A percentile compares a stretch with the other conserved stretches of the same genome.
phyloP scores from a whole-genome alignment of 2,113 vertebrate species.

The Neogale vison region DNA sequence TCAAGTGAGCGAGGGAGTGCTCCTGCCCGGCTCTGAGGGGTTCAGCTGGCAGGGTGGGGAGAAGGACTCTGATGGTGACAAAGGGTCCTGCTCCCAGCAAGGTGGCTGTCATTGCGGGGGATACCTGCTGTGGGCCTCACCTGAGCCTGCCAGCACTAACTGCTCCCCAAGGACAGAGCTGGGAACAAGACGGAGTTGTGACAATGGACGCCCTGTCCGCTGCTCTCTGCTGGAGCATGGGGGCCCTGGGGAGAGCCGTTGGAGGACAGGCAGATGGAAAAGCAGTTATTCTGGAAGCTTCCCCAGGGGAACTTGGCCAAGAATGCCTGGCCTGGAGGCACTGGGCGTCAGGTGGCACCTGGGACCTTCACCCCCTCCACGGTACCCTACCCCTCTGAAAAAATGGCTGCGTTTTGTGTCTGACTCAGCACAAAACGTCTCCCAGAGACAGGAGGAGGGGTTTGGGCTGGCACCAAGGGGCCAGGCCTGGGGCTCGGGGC shows the following conservation, averaged over 20 bases:
- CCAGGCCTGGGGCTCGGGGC: neutral
- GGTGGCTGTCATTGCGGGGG: neutral
- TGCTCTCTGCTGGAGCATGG: neutral
- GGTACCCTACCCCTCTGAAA: neutral
- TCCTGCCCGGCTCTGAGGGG: neutral
- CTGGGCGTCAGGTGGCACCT: neutral
- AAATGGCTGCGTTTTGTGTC: neutral
- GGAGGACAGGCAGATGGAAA: neutral
- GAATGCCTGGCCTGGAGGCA: neutral
- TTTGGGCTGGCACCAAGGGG: neutral
- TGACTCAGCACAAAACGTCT: constrained; percentile 13
- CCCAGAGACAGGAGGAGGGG: neutral
- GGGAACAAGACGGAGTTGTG: neutral
- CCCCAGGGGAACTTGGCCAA: neutral
- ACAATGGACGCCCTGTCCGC: rapidly evolving
- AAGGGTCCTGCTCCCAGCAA: rapidly evolving
- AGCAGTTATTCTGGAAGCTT: neutral
- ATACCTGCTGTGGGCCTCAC: neutral
- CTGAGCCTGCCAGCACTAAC: neutral
- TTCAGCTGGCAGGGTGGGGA: neutral
- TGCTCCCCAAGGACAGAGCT: neutral
- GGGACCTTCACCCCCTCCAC: neutral
- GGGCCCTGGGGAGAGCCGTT: neutral
- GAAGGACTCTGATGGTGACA: neutral
- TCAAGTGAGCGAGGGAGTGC: no score